Evolutionary conservation across 1,140 invertebrate genomes (phyloP), one percentile per base, ranked within the genome.

Genomic region (Armadillidium nasatum): DNA sequence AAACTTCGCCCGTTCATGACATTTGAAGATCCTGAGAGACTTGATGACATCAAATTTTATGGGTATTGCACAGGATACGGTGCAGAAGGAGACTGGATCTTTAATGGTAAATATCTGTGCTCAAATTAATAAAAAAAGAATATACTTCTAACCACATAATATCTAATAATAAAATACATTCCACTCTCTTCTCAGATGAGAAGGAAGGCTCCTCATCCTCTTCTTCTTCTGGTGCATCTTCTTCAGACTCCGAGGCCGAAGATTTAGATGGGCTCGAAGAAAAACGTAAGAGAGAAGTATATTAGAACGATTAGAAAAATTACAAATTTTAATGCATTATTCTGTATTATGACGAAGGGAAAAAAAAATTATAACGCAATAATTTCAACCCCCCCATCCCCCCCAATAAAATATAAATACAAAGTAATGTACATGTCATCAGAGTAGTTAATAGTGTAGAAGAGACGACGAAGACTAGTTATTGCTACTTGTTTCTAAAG

Each of bases 21-120:
- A 45, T 80, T 78, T 76, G 69, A 66, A 13, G 79, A 80, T 54
- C 79, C 79, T 11, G 71, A 73, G 21, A 71, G 74, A 0, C 74
- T 80, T 9, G 71, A 75, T 0, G 76, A 80, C 44, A 74, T 72
- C 23, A 74, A 73, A 43, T 76, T 74, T 74, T 80, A 80, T 68
- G 79, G 79, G 67, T 80, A 71, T 72, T 76, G 73, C n/a, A 80
- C 79, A 7, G 79, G 79, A 21, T 80, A 72, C 71, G 79, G 79
- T 10, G 79, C 79, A 9, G 72, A 76, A n/a, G 79, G 79, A 22
- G 79, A 80, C 23, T 80, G 79, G 79, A 74, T 80, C 13, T 80
- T 80, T 74, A 73, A 73, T n/a, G 79, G 79, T 80, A 78, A 7
- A 46, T 70, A 23, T 15, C 15, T 10, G 6, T 33, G 33, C 6